Evolutionary conservation across 1,140 invertebrate species (phyloP).

Genomic region (Arion vulgaris): DNA sequence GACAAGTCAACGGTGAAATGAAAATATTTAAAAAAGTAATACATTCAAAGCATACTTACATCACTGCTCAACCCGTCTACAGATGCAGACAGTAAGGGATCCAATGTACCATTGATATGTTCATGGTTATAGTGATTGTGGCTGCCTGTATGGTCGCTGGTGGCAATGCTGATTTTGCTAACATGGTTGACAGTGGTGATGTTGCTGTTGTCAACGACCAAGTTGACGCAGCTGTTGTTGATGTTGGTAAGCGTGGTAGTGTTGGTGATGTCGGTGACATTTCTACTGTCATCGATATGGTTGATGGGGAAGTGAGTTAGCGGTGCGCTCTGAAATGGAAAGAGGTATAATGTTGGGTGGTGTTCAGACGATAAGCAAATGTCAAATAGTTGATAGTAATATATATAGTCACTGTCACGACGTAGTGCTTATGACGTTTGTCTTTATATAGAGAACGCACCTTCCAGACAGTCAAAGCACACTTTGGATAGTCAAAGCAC

Average conservation of each 20-base stretch:
- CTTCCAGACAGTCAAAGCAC: too few species aligned
- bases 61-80: neutral
- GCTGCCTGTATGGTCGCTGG: neutral
- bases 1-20: too few species aligned
- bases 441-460: too few species aligned
- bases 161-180: neutral
- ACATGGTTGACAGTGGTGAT: neutral
- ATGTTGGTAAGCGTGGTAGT: neutral
- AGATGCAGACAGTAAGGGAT: neutral
- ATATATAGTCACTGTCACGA: too few species aligned
- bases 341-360: too few species aligned
- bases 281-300: neutral
- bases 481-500: too few species aligned
- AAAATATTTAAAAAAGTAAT: too few species aligned
- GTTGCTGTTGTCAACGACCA: neutral
- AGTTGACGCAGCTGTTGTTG: neutral
- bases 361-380: too few species aligned
- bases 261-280: constrained; percentile 1
- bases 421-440: too few species aligned
- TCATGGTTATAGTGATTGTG: neutral
- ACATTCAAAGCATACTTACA: constrained; percentile 14
- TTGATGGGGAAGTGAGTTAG: neutral
- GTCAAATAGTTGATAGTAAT: too few species aligned
- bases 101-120: neutral
- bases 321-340: neutral